Evolutionary conservation across 2,113 vertebrate species (phyloP).

Genomic region (Antechinus stuartii): DNA sequence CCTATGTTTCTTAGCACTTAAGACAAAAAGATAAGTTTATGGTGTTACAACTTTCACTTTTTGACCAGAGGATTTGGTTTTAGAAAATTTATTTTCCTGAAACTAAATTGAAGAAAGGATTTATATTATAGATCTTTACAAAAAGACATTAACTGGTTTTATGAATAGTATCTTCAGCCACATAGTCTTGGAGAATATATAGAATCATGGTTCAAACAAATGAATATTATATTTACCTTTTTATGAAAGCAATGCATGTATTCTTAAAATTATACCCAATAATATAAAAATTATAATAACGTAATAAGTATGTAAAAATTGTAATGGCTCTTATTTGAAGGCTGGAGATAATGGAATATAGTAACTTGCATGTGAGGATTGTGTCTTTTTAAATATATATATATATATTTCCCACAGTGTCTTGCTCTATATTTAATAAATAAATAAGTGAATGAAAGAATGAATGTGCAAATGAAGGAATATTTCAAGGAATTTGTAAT

Average conservation of each 20-base stretch:
- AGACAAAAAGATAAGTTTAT: conserved; percentile 27
- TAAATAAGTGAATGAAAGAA: neutral
- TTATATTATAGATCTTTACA: conserved; percentile 3
- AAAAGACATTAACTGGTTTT: conserved; percentile 7
- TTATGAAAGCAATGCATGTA: neutral
- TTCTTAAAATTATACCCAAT: conserved; percentile 17
- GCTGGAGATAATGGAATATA: neutral
- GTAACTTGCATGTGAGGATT: neutral
- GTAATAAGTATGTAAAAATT: neutral
- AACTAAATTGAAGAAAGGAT: conserved; percentile 20
- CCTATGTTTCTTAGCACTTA: conserved; percentile 34
- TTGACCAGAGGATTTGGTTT: conserved; percentile 9
- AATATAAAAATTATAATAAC: neutral
- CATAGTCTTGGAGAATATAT: conserved; percentile 36
- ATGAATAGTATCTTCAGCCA: neutral
- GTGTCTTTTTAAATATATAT: neutral
- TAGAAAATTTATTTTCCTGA: conserved; percentile 8
- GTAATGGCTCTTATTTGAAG: neutral
- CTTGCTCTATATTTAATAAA: neutral
- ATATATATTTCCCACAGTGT: neutral
- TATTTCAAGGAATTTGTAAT: neutral
- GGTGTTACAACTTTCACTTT: neutral
- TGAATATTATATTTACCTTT: conserved; percentile 20
- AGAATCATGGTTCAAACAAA: conserved; percentile 27
- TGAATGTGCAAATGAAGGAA: neutral